Evolutionary conservation across 1,140 invertebrate genomes (phyloP), one percentile per base, ranked within the genome.

Genomic region (Drosophila willistoni): DNA sequence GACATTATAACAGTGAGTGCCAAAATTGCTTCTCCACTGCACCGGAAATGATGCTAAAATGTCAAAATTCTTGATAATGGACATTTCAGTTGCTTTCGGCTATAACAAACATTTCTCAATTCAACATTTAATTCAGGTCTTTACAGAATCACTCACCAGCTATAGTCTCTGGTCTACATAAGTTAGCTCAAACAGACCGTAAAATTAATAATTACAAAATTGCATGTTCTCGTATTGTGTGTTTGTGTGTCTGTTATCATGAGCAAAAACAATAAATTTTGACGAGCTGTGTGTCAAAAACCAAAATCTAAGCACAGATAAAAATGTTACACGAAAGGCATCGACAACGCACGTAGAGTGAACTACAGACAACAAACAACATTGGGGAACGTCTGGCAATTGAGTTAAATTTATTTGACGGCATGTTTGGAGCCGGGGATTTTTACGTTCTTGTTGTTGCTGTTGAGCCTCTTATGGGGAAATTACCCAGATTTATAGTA

Each of bases 121-220:
- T 39, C 14, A 36, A 19, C n/a, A 10, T 73, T 42, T 64, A 12
- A 5, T 29, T 19, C 36, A 39, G 42, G 55, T 73, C 71, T 59
- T 60, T 19, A 34, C 61, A 62, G 34, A 60, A 44, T 59, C 62
- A 73, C 70, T 51, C 66, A 73, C 34, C 3, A 9, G 5, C 36
- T 39, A 12, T 39, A 12, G 57, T 56, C 25, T 60, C 17, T 60
- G 44, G 44, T 51, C 44, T 51, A 51, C 36, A 60, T 22, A 73
- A 54, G 61, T 68, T 36, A 22, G 12, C 71, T 81, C 78, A 86
- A 86, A 76, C 82, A 86, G 82, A 86, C 71, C 82, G 79, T 85
- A 86, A 86, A 84, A 76, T 78, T 75, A 71, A 86, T 86, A 85
- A 85, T 85, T 85, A 78, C 77, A 64, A 81, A 85, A 85, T 86